phyloP scores from a whole-genome alignment of 2,797 vertebrate genomes.

The Neoniphon sammara region DNA sequence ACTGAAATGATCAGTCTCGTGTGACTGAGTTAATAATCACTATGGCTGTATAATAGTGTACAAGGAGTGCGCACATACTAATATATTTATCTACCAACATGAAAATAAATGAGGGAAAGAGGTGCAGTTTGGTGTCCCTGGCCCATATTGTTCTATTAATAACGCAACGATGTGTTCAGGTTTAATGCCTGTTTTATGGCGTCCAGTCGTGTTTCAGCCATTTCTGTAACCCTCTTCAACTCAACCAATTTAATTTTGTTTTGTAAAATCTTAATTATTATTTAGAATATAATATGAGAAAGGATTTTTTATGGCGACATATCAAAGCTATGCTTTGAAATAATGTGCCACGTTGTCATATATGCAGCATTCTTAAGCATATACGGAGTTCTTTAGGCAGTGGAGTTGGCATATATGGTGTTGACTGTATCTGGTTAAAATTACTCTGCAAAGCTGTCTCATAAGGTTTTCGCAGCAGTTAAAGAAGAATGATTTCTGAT shows the following conservation, averaged over 20 bases:
- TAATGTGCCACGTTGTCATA: neutral
- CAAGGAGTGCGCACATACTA: constrained; percentile 69
- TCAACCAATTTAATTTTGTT: neutral
- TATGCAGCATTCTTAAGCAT: constrained; percentile 9
- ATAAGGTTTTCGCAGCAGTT: neutral
- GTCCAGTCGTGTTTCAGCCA: constrained; percentile 45
- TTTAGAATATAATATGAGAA: constrained; percentile 4
- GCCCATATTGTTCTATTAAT: constrained; percentile 67
- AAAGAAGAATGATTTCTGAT: constrained; percentile 18
- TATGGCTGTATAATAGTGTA: constrained; percentile 68
- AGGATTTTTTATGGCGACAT: neutral
- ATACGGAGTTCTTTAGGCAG: neutral
- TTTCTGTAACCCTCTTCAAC: constrained; percentile 1
- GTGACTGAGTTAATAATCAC: constrained; percentile 80
- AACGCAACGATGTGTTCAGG: constrained; percentile 41
- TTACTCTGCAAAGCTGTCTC: neutral
- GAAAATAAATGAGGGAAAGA: constrained; percentile 76
- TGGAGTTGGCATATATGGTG: neutral
- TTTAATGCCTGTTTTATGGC: constrained; percentile 63
- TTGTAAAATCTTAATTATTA: neutral
- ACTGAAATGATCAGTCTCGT: constrained; percentile 80
- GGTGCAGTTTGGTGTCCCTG: constrained; percentile 61
- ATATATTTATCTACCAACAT: constrained; percentile 82
- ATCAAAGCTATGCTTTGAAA: constrained; percentile 20
- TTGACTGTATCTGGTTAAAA: neutral